phyloP scores from a whole-genome alignment of 2,888 invertebrate genomes.

The Hypercompe scribonia region DNA sequence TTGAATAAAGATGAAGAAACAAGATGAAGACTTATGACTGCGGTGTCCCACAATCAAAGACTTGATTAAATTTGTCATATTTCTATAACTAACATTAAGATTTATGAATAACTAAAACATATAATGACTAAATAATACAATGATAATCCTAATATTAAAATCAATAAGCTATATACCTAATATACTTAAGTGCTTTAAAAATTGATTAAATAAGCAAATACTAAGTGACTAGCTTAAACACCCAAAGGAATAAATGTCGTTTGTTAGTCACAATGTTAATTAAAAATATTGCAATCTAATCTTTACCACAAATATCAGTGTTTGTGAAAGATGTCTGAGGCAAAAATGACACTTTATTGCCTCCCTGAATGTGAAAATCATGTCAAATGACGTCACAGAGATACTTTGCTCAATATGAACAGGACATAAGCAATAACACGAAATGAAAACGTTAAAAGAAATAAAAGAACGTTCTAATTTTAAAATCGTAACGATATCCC shows the following conservation, averaged over 20 bases:
- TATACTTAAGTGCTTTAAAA: not conserved
- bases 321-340: conserved; percentile 25
- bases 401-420: conserved; percentile 55
- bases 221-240: not conserved
- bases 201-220: not conserved
- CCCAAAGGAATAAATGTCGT: conserved; percentile 27
- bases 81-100: not conserved
- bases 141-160: not conserved
- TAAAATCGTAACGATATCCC: conserved; percentile 75
- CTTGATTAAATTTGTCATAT: not conserved
- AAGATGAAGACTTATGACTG: not conserved
- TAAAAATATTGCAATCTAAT: conserved; percentile 28
- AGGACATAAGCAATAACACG: conserved; percentile 58
- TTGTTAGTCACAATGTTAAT: conserved; percentile 30
- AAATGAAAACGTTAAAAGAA: conserved; percentile 58
- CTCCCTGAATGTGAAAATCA: conserved; percentile 49
- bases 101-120: no score
- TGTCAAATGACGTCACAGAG: conserved; percentile 50
- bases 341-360: conserved; percentile 47
- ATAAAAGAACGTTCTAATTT: conserved; percentile 74
- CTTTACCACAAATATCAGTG: conserved; percentile 27
- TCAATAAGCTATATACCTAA: not conserved
- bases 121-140: no score
- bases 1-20: not conserved
- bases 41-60: not conserved